Evolutionary conservation across 2,797 vertebrate genomes (phyloP).

Genomic region (Momotus momota): DNA sequence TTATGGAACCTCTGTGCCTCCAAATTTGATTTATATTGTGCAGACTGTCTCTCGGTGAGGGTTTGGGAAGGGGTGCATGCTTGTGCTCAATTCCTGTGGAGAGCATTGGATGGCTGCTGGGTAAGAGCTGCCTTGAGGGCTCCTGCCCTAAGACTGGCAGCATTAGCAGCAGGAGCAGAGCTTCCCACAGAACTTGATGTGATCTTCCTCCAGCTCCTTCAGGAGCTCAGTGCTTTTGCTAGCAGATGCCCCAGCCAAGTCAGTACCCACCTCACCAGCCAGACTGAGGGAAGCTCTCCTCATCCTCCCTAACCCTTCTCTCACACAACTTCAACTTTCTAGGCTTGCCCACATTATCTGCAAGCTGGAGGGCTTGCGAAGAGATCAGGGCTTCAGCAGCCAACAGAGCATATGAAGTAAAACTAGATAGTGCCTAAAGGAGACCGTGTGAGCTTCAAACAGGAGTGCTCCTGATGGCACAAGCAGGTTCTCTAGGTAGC

Average conservation of each 20-base stretch:
- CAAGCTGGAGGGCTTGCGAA: not conserved
- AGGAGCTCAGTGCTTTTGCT: not conserved
- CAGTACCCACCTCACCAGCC: not conserved
- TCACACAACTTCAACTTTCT: not conserved
- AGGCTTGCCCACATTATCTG: not conserved
- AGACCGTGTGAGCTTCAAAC: slow-evolving; percentile 3
- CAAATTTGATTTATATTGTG: not conserved
- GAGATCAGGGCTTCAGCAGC: not conserved
- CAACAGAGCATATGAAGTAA: not conserved
- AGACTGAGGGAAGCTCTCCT: not conserved
- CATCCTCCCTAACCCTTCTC: not conserved
- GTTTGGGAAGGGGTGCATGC: not conserved
- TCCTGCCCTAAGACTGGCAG: not conserved
- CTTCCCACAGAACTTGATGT: not conserved
- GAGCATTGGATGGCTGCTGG: not conserved
- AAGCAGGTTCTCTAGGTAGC: slow-evolving; percentile 23
- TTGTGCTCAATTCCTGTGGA: fast-evolving
- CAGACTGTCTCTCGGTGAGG: fast-evolving
- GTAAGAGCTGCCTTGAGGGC: not conserved
- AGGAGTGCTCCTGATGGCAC: not conserved
- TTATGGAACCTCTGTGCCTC: slow-evolving; percentile 63
- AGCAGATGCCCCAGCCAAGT: not conserved
- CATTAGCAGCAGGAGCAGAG: not conserved
- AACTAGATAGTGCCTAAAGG: slow-evolving; percentile 12
- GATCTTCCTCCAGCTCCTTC: not conserved